A percentile compares a stretch with the other conserved stretches of the same genome.
Evolutionary conservation across 2,888 invertebrate genomes (phyloP).

Genomic region (Nezara viridula): DNA sequence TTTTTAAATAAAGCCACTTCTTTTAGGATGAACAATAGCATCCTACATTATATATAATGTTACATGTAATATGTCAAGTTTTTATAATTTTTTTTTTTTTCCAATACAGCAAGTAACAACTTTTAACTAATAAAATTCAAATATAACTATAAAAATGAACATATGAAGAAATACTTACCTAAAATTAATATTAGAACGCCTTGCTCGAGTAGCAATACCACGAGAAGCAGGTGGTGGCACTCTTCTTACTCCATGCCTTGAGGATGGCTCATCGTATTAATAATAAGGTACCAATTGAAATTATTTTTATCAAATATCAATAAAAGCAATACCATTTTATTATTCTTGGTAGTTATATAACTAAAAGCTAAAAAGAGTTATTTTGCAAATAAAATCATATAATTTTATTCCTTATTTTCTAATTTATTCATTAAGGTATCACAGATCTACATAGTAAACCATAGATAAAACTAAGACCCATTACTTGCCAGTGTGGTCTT

Average conservation of each 20-base stretch:
- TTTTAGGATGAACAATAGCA: neutral
- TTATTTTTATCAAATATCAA: neutral
- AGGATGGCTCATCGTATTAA: slow-evolving; percentile 85
- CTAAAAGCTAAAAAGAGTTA: neutral
- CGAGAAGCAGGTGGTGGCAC: slow-evolving; percentile 82
- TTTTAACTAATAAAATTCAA: neutral
- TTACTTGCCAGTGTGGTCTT: neutral
- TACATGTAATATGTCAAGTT: neutral
- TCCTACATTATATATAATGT: neutral
- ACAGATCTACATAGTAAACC: neutral
- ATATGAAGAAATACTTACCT: slow-evolving; percentile 71
- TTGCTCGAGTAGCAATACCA: slow-evolving; percentile 82
- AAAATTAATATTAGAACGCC: slow-evolving; percentile 96
- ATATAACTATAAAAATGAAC: neutral
- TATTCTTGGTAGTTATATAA: too few relatives aligned
- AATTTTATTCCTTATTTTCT: neutral
- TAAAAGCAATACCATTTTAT: neutral
- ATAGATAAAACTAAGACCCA: neutral
- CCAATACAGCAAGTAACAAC: neutral
- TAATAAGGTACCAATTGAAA: slow-evolving; percentile 15
- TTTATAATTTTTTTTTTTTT: neutral
- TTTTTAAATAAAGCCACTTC: neutral
- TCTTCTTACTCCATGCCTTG: slow-evolving; percentile 73
- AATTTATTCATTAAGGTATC: neutral
- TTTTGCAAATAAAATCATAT: neutral